Percentiles rank a stretch among this genome's conserved stretches.
Evolutionary conservation across 2,888 invertebrate species (phyloP).

Genomic region (Cylloceria caligata): DNA sequence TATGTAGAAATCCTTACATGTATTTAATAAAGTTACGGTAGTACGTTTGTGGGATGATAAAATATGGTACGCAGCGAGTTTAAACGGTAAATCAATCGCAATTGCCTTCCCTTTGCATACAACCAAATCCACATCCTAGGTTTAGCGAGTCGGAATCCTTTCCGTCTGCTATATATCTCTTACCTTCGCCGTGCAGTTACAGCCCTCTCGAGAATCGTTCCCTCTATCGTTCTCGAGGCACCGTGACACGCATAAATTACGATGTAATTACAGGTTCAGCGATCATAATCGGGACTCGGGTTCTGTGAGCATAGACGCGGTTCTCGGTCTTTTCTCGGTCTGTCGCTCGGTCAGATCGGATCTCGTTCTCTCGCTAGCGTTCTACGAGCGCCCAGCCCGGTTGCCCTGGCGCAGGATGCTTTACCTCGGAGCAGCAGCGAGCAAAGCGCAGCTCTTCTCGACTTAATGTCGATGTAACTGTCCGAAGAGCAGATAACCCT

Average conservation of each 20-base stretch:
- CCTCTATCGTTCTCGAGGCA: constrained; percentile 69
- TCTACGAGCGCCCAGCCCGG: constrained; percentile 43
- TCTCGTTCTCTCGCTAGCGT: constrained; percentile 66
- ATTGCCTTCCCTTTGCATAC: constrained; percentile 53
- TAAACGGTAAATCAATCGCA: constrained; percentile 49
- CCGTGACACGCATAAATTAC: constrained; percentile 84
- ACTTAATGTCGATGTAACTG: constrained; percentile 69
- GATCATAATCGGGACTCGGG: constrained; percentile 79
- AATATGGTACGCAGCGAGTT: constrained; percentile 7
- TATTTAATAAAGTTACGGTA: constrained; percentile 15
- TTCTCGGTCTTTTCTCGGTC: constrained; percentile 54
- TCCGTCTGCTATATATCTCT: constrained; percentile 39
- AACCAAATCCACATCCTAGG: constrained; percentile 70
- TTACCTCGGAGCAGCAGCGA: constrained; percentile 20
- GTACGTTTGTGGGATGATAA: constrained; percentile 13
- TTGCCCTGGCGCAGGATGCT: constrained; percentile 26
- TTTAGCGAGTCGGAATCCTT: constrained; percentile 33
- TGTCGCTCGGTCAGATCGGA: constrained; percentile 80
- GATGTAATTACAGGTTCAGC: constrained; percentile 83
- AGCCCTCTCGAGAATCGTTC: constrained; percentile 60
- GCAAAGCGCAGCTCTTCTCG: constrained; percentile 36
- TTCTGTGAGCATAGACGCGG: constrained; percentile 55
- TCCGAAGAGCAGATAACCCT: constrained; percentile 72
- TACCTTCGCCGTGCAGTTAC: constrained; percentile 43
- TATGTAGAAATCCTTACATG: constrained; percentile 39